Percentiles rank a stretch among this genome's conserved stretches.
Evolutionary conservation across 2,888 invertebrate species (phyloP).

Genomic region (Bimastos eiseni): DNA sequence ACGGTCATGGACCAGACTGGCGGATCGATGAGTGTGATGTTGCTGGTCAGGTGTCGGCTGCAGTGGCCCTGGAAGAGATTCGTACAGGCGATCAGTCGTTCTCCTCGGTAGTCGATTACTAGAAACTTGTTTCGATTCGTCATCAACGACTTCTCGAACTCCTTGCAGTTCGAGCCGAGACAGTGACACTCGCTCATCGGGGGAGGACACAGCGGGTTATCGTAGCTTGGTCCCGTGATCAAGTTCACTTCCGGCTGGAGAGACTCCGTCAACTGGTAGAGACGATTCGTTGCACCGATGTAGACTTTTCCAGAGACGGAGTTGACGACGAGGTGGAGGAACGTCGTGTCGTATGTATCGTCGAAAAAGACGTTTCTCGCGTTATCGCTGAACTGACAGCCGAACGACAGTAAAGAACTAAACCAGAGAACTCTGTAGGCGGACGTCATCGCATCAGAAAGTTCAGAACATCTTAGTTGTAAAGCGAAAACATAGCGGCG

Average conservation of each 20-base stretch:
- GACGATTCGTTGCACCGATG: constrained; percentile 9
- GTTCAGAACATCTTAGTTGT: background rate
- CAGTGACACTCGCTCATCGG: constrained; percentile 28
- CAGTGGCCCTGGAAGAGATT: constrained; percentile 35
- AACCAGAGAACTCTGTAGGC: background rate
- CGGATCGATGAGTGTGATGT: constrained; percentile 30
- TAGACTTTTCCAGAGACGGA: background rate
- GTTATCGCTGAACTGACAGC: background rate
- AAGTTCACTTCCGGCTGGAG: background rate
- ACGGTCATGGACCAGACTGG: constrained; percentile 30
- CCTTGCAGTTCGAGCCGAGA: constrained; percentile 26
- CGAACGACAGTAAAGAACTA: background rate
- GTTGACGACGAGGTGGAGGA: background rate
- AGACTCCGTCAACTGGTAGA: constrained; percentile 7
- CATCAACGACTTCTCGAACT: constrained; percentile 25
- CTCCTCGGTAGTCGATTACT: background rate
- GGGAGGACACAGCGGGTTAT: constrained; percentile 31
- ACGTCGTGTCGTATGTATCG: background rate
- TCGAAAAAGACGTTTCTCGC: background rate
- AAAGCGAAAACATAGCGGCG: background rate
- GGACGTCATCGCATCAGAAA: background rate
- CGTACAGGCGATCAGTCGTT: constrained; percentile 21
- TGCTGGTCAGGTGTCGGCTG: background rate
- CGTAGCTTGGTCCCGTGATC: constrained; percentile 26
- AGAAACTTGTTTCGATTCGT: constrained; percentile 28